A percentile compares a stretch with the other conserved stretches of the same genome.
Conservation (phyloP, 2,797 vertebrate species). For the Brotula barbata region DNA sequence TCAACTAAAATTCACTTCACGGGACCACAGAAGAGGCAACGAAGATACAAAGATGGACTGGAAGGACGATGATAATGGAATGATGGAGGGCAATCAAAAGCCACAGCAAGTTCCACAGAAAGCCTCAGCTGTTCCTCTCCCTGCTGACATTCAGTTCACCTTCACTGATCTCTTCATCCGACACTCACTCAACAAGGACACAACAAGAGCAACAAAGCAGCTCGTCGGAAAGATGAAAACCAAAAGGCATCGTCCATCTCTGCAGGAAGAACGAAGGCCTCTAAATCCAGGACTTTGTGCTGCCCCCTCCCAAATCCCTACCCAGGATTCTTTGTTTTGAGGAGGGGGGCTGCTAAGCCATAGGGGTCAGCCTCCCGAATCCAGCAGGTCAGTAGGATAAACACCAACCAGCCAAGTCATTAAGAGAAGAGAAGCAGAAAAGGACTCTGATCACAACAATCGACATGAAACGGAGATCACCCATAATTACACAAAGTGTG, state of each 20-base stretch:
- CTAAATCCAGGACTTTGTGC: conserved; percentile 27
- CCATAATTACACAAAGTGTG: background rate
- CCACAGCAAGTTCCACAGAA: no score
- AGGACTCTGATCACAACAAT: background rate
- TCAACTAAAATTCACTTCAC: no score
- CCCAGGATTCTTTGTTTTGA: conserved; percentile 39
- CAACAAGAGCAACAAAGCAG: conserved; percentile 32
- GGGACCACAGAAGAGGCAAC: no score
- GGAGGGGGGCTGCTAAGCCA: conserved; percentile 46
- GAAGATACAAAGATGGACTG: no score
- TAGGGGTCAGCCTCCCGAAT: conserved; percentile 58
- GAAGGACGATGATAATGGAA: no score
- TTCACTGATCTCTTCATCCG: background rate
- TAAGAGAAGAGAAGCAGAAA: conserved; percentile 24
- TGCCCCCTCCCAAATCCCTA: conserved; percentile 17
- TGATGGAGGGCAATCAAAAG: no score
- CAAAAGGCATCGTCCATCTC: no score
- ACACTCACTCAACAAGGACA: conserved; percentile 9
- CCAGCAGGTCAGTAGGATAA: conserved; percentile 53
- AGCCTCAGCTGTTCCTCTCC: no score
- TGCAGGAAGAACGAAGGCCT: no score
- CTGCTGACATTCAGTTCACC: no score
- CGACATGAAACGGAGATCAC: background rate
- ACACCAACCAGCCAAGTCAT: conserved; percentile 58
- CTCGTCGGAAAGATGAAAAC: background rate